phyloP scores from a whole-genome alignment of 37 sponge, comb jelly and placozoan genomes.

The Chondrilla cf. caribensis region DNA sequence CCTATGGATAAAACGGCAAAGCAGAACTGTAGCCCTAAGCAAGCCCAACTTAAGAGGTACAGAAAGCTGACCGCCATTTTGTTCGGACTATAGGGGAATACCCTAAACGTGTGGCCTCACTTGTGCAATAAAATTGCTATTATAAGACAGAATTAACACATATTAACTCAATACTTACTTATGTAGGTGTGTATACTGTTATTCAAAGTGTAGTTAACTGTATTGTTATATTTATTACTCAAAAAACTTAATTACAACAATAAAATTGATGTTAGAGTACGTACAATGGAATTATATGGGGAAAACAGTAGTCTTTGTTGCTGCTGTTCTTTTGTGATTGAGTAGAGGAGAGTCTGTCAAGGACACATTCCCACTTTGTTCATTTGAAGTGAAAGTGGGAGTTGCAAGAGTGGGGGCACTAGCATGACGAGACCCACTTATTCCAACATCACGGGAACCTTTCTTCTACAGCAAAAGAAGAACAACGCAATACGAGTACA shows the following conservation, averaged over 20 bases:
- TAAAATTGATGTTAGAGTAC: too few species aligned
- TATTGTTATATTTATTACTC: too few species aligned
- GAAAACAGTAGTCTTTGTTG: background rate
- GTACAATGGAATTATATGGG: background rate
- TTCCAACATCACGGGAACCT: background rate
- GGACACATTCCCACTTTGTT: background rate
- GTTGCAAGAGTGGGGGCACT: conserved; percentile 58
- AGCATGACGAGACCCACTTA: conserved; percentile 5
- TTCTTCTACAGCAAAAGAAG: conserved; percentile 4
- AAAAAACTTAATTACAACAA: too few species aligned
- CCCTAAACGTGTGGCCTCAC: too few species aligned
- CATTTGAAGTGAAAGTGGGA: background rate
- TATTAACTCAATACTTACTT: too few species aligned
- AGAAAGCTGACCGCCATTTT: conserved; percentile 46
- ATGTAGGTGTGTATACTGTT: too few species aligned
- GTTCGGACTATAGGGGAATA: background rate
- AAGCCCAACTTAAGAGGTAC: conserved; percentile 70
- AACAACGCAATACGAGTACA: too few species aligned
- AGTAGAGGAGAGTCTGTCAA: conserved; percentile 13
- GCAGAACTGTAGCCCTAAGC: conserved; percentile 36
- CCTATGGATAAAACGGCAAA: conserved; percentile 73
- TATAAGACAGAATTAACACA: too few species aligned
- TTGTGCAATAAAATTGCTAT: too few species aligned
- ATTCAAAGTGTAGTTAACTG: too few species aligned
- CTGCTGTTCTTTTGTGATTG: conserved; percentile 3